Evolutionary conservation across 1,140 invertebrate genomes (phyloP).

Genomic region (Dreissena rostriformis): DNA sequence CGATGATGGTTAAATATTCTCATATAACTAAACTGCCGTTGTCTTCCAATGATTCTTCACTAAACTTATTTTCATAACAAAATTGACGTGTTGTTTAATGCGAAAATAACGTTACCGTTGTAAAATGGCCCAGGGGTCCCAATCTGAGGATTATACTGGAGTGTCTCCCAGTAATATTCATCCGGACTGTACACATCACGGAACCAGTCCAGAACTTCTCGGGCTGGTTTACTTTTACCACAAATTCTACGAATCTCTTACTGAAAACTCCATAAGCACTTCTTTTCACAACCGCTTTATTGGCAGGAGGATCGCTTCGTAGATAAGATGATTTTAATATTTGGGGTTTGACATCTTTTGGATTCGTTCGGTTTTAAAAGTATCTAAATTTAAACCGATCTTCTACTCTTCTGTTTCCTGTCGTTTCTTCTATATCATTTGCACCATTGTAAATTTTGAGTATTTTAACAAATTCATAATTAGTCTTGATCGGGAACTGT

Average conservation of each 20-base stretch:
- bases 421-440: constrained; percentile 59
- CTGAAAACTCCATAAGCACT: constrained; percentile 74
- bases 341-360: constrained; percentile 41
- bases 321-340: constrained; percentile 63
- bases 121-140: constrained; percentile 64
- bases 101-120: no score
- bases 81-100: no score
- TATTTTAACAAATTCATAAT: constrained; percentile 69
- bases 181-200: no score
- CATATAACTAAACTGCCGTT: no score
- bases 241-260: constrained; percentile 68
- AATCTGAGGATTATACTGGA: constrained; percentile 68
- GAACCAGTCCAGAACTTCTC: constrained; percentile 68
- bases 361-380: constrained; percentile 20
- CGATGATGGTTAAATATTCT: no score
- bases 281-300: constrained; percentile 74
- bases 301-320: constrained; percentile 63
- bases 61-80: no score
- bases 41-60: no score
- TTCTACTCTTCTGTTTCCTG: constrained; percentile 31
- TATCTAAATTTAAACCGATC: constrained; percentile 16
- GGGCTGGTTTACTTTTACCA: constrained; percentile 61
- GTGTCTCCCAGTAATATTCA: constrained; percentile 73
- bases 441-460: no score
- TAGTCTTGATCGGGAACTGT: constrained; percentile 74